Evolutionary conservation across 2,113 vertebrate genomes (phyloP).

Genomic region (Cochlearius cochlearius): DNA sequence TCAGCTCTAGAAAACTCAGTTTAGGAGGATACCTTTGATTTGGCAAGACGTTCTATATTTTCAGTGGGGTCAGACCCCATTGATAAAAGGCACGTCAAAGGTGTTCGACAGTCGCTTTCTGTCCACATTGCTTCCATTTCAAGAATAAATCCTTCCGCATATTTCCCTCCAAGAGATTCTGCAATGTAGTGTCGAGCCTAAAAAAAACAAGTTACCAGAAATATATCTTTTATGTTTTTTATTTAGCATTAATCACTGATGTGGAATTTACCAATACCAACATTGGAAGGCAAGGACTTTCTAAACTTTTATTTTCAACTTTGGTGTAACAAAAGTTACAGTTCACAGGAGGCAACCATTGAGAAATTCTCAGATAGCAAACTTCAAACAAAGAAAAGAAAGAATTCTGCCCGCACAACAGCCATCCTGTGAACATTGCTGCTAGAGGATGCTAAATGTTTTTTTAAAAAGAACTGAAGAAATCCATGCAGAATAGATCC

Average conservation of each 20-base stretch:
- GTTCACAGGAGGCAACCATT: not conserved
- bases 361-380: not conserved
- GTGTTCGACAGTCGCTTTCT: constrained; percentile 78
- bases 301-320: not conserved
- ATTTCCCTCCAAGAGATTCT: constrained; percentile 77
- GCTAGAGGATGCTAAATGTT: not conserved
- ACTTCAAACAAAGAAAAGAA: not conserved
- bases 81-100: constrained; percentile 82
- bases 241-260: not conserved
- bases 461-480: not conserved
- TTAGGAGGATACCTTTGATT: constrained; percentile 72
- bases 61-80: constrained; percentile 86
- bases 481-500: not conserved
- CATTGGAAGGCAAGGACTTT: not conserved
- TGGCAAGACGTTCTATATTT: constrained; percentile 81
- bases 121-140: constrained; percentile 80
- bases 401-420: not conserved
- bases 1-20: not conserved
- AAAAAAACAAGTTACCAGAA: not conserved
- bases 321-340: not conserved
- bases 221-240: not conserved
- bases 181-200: constrained; percentile 82
- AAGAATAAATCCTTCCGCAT: constrained; percentile 79
- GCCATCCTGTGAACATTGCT: not conserved
- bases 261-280: not conserved